phyloP scores from a whole-genome alignment of 2,113 vertebrate genomes.

The Melanostigma gelatinosum region DNA sequence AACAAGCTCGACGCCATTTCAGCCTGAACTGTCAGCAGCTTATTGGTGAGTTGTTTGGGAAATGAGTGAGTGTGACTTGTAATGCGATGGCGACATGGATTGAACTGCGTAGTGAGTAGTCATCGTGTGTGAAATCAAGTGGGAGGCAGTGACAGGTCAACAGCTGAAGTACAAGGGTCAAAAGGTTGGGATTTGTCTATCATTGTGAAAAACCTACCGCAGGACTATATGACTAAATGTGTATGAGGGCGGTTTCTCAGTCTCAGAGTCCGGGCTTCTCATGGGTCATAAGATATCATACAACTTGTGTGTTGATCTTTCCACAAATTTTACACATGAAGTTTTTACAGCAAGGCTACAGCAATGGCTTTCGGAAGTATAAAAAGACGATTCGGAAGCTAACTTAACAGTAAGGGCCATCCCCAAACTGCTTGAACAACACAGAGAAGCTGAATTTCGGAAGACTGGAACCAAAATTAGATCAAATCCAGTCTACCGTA shows the following conservation, averaged over 20 bases:
- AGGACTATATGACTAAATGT: conserved; percentile 10
- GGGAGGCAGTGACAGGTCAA: conserved; percentile 27
- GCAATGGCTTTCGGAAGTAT: background rate
- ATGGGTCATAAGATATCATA: background rate
- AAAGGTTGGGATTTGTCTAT: conserved; percentile 12
- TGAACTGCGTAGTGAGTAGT: background rate
- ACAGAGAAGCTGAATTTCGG: background rate
- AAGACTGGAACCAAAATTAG: background rate
- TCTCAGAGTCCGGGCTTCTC: background rate
- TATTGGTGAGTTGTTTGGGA: conserved; percentile 3
- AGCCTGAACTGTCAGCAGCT: background rate
- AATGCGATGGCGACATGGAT: conserved; percentile 19
- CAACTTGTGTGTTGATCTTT: background rate
- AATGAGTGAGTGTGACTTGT: background rate
- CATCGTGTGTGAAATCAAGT: background rate
- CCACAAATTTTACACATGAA: background rate
- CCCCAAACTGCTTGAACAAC: background rate
- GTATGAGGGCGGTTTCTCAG: background rate
- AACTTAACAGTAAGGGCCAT: background rate
- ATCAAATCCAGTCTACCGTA: background rate
- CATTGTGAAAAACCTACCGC: background rate
- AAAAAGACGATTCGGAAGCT: background rate
- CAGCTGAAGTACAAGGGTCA: conserved; percentile 25
- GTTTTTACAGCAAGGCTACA: background rate
- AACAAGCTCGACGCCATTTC: conserved; percentile 20